A percentile compares a stretch with the other conserved stretches of the same genome.
These are phyloP conservation scores for Cephus rjabovi DNA, from an alignment of 2,888 invertebrate genomes.

Conservation along the genomic window DNA sequence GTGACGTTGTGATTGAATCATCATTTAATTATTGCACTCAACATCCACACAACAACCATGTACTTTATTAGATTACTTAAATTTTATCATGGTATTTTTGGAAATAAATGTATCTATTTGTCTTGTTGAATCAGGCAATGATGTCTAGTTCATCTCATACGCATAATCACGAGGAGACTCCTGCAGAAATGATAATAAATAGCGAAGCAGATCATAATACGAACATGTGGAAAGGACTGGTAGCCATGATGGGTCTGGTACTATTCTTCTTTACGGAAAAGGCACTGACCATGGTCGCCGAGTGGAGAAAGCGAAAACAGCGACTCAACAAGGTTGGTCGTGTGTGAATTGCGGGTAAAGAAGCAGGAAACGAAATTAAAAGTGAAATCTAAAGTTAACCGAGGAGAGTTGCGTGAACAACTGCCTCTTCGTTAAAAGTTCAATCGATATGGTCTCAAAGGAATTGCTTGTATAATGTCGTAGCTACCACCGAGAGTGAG, in stretches of 20 bases:
- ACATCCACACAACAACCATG: too few species aligned
- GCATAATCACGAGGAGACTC: conserved; percentile 50
- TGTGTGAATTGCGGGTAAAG: background rate
- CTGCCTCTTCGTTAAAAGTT: too few species aligned
- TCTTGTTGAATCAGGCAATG: conserved; percentile 61
- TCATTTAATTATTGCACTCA: too few species aligned
- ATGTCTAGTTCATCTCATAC: conserved; percentile 57
- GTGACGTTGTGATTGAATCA: background rate
- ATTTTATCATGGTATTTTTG: too few species aligned
- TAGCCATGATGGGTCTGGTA: conserved; percentile 84
- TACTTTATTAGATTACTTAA: too few species aligned
- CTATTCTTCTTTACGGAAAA: conserved; percentile 93
- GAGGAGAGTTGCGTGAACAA: too few species aligned
- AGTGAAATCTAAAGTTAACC: too few species aligned
- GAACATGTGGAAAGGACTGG: conserved; percentile 88
- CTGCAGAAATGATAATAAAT: conserved; percentile 18
- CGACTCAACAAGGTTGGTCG: conserved; percentile 74
- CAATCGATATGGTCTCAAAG: too few species aligned
- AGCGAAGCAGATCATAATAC: conserved; percentile 71
- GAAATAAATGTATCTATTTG: conserved; percentile 11
- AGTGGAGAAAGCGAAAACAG: conserved; percentile 82
- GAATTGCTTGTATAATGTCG: conserved; percentile 20
- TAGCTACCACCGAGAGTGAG: conserved; percentile 76
- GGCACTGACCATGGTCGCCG: conserved; percentile 81
- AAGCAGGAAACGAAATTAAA: background rate